Percentiles rank a stretch among this genome's conserved stretches.
Conservation (phyloP, 1,140 invertebrate species). For the Cydia splendana region DNA sequence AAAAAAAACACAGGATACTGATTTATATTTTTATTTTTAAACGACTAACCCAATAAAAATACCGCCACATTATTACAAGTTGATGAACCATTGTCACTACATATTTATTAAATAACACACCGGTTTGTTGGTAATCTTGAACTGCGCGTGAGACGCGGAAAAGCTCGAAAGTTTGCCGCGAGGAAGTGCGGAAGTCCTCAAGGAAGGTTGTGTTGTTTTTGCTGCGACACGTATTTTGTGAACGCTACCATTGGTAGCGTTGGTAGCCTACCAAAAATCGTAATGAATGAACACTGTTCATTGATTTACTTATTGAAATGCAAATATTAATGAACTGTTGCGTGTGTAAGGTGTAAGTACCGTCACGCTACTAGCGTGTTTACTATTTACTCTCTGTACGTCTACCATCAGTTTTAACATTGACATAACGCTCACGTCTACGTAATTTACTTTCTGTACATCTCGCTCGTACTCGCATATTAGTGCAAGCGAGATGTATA, state of each 20-base stretch:
- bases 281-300: background rate
- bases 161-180: background rate
- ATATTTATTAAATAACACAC: background rate
- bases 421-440: too few relatives aligned
- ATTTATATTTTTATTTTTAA: too few relatives aligned
- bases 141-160: slow-evolving; percentile 8
- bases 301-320: background rate
- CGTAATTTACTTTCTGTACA: too few relatives aligned
- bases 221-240: background rate
- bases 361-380: background rate
- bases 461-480: too few relatives aligned
- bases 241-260: background rate
- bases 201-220: slow-evolving; percentile 1
- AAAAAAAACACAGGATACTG: too few relatives aligned
- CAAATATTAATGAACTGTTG: background rate
- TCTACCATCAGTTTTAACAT: too few relatives aligned
- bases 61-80: background rate
- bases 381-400: background rate
- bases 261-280: background rate
- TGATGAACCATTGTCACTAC: background rate
- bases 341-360: background rate
- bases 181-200: slow-evolving; percentile 10
- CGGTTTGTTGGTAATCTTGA: background rate
- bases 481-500: too few relatives aligned
- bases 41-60: background rate